phyloP scores from a whole-genome alignment of 2,797 vertebrate genomes.

The Champsocephalus gunnari region DNA sequence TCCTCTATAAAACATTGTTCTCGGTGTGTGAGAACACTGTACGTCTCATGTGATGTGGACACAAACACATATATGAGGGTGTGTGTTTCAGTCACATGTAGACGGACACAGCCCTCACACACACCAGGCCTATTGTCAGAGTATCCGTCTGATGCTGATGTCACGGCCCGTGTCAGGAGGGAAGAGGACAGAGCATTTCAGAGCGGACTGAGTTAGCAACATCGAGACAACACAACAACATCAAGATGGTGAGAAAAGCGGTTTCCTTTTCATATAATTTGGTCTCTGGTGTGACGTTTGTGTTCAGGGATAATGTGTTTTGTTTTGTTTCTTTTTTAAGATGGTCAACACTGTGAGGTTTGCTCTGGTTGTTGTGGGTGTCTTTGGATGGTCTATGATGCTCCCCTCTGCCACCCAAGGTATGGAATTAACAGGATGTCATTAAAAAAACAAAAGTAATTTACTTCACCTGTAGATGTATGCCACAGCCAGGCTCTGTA shows the following conservation, averaged over 20 bases:
- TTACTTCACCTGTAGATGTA: background rate
- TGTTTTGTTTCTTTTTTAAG: conserved; percentile 57
- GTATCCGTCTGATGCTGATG: conserved; percentile 54
- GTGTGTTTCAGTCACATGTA: conserved; percentile 48
- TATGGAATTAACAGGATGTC: conserved; percentile 33
- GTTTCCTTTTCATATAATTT: background rate
- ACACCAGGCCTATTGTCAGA: conserved; percentile 76
- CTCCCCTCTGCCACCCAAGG: conserved; percentile 65
- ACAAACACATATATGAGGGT: conserved; percentile 21
- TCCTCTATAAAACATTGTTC: background rate
- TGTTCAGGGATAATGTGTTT: background rate
- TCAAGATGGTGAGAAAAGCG: conserved; percentile 71
- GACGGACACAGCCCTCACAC: conserved; percentile 50
- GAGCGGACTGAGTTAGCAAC: conserved; percentile 29
- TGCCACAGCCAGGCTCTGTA: too few species aligned
- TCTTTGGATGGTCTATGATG: conserved; percentile 43
- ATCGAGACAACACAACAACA: conserved; percentile 27
- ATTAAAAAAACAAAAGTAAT: background rate
- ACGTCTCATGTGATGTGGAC: background rate
- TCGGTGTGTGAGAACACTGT: background rate
- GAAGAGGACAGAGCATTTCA: conserved; percentile 59
- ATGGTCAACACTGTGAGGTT: conserved; percentile 30
- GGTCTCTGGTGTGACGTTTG: background rate
- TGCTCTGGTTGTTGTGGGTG: conserved; percentile 50
- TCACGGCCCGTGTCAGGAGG: conserved; percentile 76